phyloP scores from a whole-genome alignment of 2,113 vertebrate species.

The Heterochromis multidens region DNA sequence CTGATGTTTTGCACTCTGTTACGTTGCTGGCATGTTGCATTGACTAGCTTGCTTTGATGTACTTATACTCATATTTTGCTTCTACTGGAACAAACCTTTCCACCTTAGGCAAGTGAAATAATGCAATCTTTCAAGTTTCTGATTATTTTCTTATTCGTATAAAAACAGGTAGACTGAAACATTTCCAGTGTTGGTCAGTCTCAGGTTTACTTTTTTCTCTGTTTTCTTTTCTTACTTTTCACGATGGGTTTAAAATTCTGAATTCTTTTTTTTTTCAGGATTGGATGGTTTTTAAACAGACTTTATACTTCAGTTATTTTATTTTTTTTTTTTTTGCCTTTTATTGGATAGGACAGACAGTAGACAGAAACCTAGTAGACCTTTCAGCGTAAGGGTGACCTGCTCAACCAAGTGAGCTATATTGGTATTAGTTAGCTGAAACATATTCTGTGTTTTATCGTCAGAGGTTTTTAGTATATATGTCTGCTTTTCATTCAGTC shows the following conservation, averaged over 20 bases:
- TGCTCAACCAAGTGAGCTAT: not conserved
- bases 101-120: no score
- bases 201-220: not conserved
- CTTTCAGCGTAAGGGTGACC: no score
- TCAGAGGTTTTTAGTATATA: not conserved
- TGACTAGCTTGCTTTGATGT: no score
- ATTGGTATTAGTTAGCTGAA: not conserved
- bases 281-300: not conserved
- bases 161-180: no score
- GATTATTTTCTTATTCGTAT: not conserved
- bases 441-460: not conserved
- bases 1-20: not conserved
- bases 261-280: not conserved
- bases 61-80: no score
- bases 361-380: no score
- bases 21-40: not conserved
- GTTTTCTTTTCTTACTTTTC: not conserved
- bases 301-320: no score
- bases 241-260: no score
- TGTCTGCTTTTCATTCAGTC: not conserved
- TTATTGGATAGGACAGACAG: not conserved
- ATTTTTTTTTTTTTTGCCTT: no score
- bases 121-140: no score
- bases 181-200: not conserved
- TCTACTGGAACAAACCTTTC: no score